Percentiles rank a stretch among this genome's conserved stretches.
phyloP scores from a whole-genome alignment of 2,797 vertebrate species.

The Sternarchorhynchus goeldii region DNA sequence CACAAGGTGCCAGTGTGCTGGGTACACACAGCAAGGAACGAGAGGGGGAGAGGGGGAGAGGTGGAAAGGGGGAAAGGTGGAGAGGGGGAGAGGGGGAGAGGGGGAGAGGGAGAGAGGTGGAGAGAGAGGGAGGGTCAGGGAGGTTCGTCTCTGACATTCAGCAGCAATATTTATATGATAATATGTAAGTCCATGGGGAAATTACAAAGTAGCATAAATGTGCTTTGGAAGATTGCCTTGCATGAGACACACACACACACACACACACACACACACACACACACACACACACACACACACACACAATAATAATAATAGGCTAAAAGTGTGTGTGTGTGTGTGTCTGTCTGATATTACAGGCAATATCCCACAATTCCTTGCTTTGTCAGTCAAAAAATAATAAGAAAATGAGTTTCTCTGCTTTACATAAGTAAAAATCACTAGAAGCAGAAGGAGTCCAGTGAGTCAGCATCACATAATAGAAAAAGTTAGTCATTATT shows the following conservation, averaged over 20 bases:
- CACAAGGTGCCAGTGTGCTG: slow-evolving; percentile 3
- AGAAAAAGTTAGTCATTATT: neutral
- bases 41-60: slow-evolving; percentile 12
- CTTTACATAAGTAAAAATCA: neutral
- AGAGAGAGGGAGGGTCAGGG: neutral
- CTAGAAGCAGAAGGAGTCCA: slow-evolving; percentile 8
- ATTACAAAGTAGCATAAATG: neutral
- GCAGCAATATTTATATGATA: neutral
- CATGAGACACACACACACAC: neutral
- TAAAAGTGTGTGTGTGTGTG: neutral
- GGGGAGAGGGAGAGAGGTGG: too few relatives aligned
- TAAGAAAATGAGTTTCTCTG: neutral
- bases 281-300: too few relatives aligned
- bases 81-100: too few relatives aligned
- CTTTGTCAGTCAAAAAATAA: slow-evolving; percentile 36
- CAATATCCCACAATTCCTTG: neutral
- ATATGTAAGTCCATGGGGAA: slow-evolving; percentile 11
- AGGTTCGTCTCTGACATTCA: slow-evolving; percentile 15
- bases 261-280: too few relatives aligned
- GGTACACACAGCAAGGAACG: neutral
- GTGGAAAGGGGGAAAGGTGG: too few relatives aligned
- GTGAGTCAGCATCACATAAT: slow-evolving; percentile 9
- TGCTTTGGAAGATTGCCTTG: neutral
- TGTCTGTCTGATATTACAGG: neutral
- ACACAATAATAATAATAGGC: too few relatives aligned